Evolutionary conservation across 2,888 invertebrate species (phyloP), one percentile per base, ranked within the genome.

Genomic region (Melipona beecheii): DNA sequence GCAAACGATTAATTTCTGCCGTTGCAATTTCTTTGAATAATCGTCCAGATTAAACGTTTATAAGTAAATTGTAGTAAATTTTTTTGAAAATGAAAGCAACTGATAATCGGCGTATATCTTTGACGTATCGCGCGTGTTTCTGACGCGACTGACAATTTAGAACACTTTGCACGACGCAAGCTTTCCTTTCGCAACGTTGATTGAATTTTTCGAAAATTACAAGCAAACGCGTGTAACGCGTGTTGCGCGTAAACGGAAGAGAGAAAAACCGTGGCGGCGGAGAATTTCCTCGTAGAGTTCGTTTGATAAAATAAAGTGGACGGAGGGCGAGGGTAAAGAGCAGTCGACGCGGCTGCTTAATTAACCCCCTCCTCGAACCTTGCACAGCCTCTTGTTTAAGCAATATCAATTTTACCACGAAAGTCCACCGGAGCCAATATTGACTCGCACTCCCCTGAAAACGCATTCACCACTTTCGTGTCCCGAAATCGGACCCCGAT

Each of bases 371-470:
- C 21, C 60, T 60, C 52, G 36, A 60, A 58, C 66, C 84, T 83
- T 78, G 69, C 79, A 75, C 69, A 6, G 58, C 27, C 73, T 64
- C 77, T 77, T 80, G 76, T 81, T 86, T 84, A 78, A 84, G 72
- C 82, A 82, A 81, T 86, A 84, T 86, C 86, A 89, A 89, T 90
- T 88, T 91, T 84, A 87, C 88, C 90, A 84, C 90, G 84, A 74
- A 75, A 74, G 72, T 52, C 64, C 60, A 65, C 50, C 71, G 24
- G 31, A 75, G 71, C 77, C 75, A 85, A 86, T 87, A 86, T 86
- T 84, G 74, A 75, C 77, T 65, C 56, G 62, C 56, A 62, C 56
- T 15, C 36, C 43, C 31, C 52, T 15, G 11, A 31, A n/a, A 50
- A 19, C 5, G 24, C 27, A 43, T 36, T 31, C 27, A 60, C 17